Evolutionary conservation across 2,113 vertebrate genomes (phyloP).

Genomic region (Lethenteron reissneri): DNA sequence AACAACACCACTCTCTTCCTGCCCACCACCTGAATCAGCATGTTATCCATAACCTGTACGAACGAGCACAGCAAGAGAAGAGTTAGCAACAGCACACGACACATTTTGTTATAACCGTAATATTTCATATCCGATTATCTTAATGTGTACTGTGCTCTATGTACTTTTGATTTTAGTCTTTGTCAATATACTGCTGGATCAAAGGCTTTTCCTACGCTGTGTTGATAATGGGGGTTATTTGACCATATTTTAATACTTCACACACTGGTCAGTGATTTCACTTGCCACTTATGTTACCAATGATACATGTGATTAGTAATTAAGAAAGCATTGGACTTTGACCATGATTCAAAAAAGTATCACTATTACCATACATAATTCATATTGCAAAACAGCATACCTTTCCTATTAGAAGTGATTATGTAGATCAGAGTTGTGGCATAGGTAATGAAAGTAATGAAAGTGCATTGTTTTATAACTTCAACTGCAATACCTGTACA

Average conservation of each 20-base stretch:
- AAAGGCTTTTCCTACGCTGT: too few relatives aligned
- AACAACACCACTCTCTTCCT: slow-evolving; percentile 55
- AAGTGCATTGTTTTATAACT: too few relatives aligned
- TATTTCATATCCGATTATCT: background rate
- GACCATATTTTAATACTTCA: too few relatives aligned
- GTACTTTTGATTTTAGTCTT: background rate
- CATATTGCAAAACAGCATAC: too few relatives aligned
- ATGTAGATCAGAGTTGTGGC: too few relatives aligned
- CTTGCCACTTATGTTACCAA: background rate
- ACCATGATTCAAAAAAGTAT: too few relatives aligned
- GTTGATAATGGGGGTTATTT: too few relatives aligned
- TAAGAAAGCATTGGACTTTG: too few relatives aligned
- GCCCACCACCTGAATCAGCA: slow-evolving; percentile 77
- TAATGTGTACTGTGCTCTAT: background rate
- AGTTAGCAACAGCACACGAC: background rate
- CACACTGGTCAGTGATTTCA: background rate
- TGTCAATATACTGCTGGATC: background rate
- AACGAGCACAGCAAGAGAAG: background rate
- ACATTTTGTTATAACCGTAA: background rate
- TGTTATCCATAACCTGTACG: slow-evolving; percentile 83
- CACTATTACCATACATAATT: too few relatives aligned
- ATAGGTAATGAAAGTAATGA: too few relatives aligned
- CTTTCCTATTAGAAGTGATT: too few relatives aligned
- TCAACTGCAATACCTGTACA: too few relatives aligned
- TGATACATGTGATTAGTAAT: background rate